Percentiles rank a stretch among this genome's conserved stretches.
These are phyloP conservation scores for Lasioglossum morio DNA, from an alignment of 2,888 invertebrate genomes.

Conservation along the genomic window DNA sequence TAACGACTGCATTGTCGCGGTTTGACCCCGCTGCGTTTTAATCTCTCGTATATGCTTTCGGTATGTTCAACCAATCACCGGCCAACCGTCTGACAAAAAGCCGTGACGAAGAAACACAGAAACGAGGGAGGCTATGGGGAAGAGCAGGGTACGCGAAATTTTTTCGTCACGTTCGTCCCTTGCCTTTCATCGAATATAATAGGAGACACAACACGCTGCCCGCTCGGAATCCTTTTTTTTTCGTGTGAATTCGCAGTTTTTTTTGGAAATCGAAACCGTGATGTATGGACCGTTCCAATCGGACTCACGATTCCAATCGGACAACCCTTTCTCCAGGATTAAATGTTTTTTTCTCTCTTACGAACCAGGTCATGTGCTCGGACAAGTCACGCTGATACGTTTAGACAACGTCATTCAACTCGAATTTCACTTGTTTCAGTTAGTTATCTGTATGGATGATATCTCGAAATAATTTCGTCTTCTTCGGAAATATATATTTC, in stretches of 20 bases:
- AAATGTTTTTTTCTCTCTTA: background rate
- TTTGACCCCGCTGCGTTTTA: constrained; percentile 37
- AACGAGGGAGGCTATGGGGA: background rate
- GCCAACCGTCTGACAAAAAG: constrained; percentile 37
- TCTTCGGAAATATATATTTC: too few species aligned
- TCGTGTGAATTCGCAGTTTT: constrained; percentile 18
- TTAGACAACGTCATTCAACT: background rate
- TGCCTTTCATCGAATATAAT: constrained; percentile 39
- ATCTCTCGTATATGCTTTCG: constrained; percentile 27
- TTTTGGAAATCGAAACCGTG: constrained; percentile 35
- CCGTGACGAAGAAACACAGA: constrained; percentile 37
- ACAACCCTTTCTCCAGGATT: background rate
- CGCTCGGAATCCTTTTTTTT: constrained; percentile 17
- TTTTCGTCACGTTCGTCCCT: background rate
- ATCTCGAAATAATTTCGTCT: too few species aligned
- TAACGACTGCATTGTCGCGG: constrained; percentile 57
- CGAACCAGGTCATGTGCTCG: background rate
- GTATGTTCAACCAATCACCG: constrained; percentile 37
- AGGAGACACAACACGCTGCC: background rate
- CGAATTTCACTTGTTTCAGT: background rate
- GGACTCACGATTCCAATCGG: constrained; percentile 19
- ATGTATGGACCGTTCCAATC: constrained; percentile 21
- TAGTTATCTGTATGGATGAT: too few species aligned
- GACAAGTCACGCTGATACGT: background rate
- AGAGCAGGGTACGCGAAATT: constrained; percentile 1